Percentiles rank a stretch among this genome's conserved stretches.
Conservation (phyloP, 2,797 vertebrate genomes). For the Rhinoraja longicauda region DNA sequence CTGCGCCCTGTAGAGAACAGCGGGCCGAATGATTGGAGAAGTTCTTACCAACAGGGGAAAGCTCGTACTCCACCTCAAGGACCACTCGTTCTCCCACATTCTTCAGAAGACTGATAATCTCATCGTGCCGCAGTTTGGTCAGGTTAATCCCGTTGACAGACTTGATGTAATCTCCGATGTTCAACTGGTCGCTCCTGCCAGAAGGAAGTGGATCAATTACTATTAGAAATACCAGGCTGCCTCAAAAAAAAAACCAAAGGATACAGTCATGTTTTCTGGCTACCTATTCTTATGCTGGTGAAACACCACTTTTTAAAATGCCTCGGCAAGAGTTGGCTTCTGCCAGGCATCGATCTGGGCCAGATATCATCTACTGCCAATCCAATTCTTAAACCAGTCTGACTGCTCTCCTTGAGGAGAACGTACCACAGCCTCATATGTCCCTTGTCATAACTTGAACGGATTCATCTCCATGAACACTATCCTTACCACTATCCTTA, state of each 20-base stretch:
- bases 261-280: neutral
- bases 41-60: conserved; percentile 77
- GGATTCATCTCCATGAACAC: neutral
- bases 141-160: conserved; percentile 93
- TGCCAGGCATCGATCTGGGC: neutral
- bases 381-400: neutral
- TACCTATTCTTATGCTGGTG: neutral
- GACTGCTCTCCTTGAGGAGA: neutral
- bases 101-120: conserved; percentile 92
- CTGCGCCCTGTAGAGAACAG: neutral
- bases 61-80: conserved; percentile 94
- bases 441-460: neutral
- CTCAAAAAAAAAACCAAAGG: neutral
- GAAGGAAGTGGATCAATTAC: neutral
- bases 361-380: neutral
- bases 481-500: no score
- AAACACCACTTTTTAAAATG: neutral
- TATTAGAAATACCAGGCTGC: neutral
- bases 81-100: conserved; percentile 92
- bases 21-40: neutral
- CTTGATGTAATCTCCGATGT: conserved; percentile 91
- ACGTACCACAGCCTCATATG: no score
- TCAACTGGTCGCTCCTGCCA: conserved; percentile 87
- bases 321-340: neutral
- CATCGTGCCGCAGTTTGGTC: conserved; percentile 85